Conservation (phyloP, 92 coral and sea anemone species). For the Diadumene lineata region DNA sequence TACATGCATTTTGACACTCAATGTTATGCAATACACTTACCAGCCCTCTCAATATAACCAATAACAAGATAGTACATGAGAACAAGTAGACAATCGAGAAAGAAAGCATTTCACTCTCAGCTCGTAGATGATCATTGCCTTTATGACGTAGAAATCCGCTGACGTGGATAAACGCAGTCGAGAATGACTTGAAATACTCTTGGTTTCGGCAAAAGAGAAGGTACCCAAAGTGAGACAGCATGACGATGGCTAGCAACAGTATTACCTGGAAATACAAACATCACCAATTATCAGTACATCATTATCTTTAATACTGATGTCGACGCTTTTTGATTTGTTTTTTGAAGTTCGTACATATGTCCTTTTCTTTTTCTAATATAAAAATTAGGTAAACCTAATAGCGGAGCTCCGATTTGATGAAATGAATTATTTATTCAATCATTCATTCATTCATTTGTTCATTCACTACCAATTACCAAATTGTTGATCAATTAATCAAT, state of each 20-base stretch:
- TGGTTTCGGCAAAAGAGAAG: slow-evolving; percentile 62
- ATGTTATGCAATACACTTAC: slow-evolving; percentile 45
- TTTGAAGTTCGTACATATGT: no score
- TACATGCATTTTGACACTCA: no score
- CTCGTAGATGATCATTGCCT: slow-evolving; percentile 50
- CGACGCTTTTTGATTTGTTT: no score
- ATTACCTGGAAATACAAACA: slow-evolving; percentile 38
- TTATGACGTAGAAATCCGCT: slow-evolving; percentile 57
- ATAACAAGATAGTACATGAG: slow-evolving; percentile 42
- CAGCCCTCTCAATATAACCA: slow-evolving; percentile 56
- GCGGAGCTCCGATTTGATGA: no score
- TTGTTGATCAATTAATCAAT: no score
- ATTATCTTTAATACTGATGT: no score
- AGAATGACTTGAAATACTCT: slow-evolving; percentile 57
- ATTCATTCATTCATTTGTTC: no score
- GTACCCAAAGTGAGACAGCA: slow-evolving; percentile 72
- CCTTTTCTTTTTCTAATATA: no score
- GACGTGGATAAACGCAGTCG: slow-evolving; percentile 44
- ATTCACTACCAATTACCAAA: no score
- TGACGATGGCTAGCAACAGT: slow-evolving; percentile 32
- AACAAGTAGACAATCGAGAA: slow-evolving; percentile 44
- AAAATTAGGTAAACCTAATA: no score
- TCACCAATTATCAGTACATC: background rate
- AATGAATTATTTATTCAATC: no score
- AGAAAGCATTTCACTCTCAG: slow-evolving; percentile 12